These are phyloP conservation scores for Camarhynchus parvulus DNA, from an alignment of 2,113 vertebrate genomes.

Conservation along the genomic window DNA sequence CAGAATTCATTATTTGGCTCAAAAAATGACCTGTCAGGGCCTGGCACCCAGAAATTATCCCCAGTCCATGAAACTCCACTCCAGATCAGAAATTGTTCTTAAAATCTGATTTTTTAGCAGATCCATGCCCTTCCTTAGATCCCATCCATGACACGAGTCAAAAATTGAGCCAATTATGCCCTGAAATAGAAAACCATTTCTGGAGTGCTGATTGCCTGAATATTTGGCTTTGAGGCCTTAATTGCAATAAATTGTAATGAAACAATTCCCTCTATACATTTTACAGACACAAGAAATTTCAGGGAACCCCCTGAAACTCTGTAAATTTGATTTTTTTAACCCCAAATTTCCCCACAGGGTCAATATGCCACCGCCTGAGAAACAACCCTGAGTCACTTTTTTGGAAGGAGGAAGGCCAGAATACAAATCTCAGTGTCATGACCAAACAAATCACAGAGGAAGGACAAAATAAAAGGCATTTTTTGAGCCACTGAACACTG, in stretches of 20 bases:
- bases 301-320: not conserved
- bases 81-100: not conserved
- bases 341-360: not conserved
- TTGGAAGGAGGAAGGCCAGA: not conserved
- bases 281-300: not conserved
- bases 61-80: not conserved
- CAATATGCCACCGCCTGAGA: not conserved
- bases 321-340: not conserved
- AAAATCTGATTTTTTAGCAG: not conserved
- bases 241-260: rapidly evolving
- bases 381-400: not conserved
- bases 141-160: not conserved
- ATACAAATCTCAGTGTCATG: not conserved
- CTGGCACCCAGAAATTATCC: not conserved
- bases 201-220: not conserved
- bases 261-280: not conserved
- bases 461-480: not conserved
- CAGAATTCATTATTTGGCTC: not conserved
- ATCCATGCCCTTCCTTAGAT: not conserved
- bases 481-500: not conserved
- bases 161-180: not conserved
- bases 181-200: not conserved
- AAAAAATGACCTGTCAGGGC: not conserved
- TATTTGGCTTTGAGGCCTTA: not conserved
- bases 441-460: not conserved